Base-by-base conservation (phyloP, 2,113 vertebrate genomes). In the Bubo blakistoni region DNA sequence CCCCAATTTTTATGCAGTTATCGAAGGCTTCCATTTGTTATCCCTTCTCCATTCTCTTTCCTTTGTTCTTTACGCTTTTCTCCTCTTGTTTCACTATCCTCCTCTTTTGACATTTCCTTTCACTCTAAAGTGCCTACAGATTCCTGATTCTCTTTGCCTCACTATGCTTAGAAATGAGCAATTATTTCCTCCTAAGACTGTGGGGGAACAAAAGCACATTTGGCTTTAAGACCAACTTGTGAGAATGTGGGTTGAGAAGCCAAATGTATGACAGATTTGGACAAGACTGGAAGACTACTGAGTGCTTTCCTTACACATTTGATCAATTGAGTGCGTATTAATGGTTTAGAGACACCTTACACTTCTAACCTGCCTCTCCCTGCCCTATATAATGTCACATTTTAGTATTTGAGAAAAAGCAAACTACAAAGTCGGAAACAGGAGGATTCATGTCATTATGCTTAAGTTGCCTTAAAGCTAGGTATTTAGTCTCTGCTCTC, bases 321-420 rank as follows among this genome's bases (percentile, higher is more conserved):
- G 62, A 22, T 83, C 17, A 46, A 19, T 0, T 73, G 40, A 19
- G 21, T 4, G 17, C 1, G 0, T 40, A 16, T n/a, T 38, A 51
- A 17, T 26, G 7, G 36, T 65, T 69, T n/a, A 67, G 66, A 80
- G 24, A 30, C 16, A 58, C 14, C 36, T 73, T 26, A 7, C 10
- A 30, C 11, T 54, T 81, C 38, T 66, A 74, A 54, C 7, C 19
- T 84, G 21, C 12, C n/a, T 73, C 51, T 55, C 27, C 18, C 8
- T 62, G 29, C 4, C 14, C 36, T 65, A 27, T 79, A 69, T 69
- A 44, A 38, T 63, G 25, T 14, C 44, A 7, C 26, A 14, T 76
- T 57, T 66, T 34, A 44, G 7, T 42, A 17, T 62, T 55, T 80
- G 17, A 70, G 70, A 71, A 83, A 70, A 91, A 36, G 3, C 21